A percentile compares a stretch with the other conserved stretches of the same genome.
Evolutionary conservation across 2,113 vertebrate species (phyloP).

Genomic region (Panurus biarmicus): DNA sequence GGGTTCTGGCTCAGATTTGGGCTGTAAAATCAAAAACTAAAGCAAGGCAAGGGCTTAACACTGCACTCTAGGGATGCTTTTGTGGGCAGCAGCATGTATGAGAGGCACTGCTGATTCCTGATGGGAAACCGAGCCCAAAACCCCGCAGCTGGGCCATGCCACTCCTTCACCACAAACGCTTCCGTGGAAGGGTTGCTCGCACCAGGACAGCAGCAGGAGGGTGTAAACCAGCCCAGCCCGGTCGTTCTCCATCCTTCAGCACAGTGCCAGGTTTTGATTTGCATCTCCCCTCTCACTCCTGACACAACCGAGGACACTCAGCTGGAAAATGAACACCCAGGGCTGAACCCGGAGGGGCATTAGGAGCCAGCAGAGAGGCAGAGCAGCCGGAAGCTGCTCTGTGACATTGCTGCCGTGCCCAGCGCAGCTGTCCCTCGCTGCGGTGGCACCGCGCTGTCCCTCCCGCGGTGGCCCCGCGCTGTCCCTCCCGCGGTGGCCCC

Average conservation of each 20-base stretch:
- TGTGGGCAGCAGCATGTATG: accelerated
- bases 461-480: too few relatives aligned
- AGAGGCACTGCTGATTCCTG: background rate
- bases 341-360: background rate
- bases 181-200: background rate
- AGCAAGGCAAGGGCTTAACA: background rate
- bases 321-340: background rate
- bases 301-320: background rate
- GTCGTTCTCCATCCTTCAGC: background rate
- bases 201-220: background rate
- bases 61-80: background rate
- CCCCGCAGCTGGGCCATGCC: background rate
- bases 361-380: background rate
- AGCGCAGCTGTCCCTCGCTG: background rate
- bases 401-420: accelerated
- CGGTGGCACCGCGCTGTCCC: background rate
- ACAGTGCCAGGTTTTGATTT: background rate
- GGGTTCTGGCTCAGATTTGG: background rate
- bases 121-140: background rate
- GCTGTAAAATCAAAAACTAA: background rate
- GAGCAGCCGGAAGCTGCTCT: background rate
- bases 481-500: too few relatives aligned
- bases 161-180: background rate
- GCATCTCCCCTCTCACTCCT: accelerated
- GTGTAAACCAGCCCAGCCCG: background rate